Evolutionary conservation across 2,888 invertebrate genomes (phyloP).

Genomic region (Tenthredo notha): DNA sequence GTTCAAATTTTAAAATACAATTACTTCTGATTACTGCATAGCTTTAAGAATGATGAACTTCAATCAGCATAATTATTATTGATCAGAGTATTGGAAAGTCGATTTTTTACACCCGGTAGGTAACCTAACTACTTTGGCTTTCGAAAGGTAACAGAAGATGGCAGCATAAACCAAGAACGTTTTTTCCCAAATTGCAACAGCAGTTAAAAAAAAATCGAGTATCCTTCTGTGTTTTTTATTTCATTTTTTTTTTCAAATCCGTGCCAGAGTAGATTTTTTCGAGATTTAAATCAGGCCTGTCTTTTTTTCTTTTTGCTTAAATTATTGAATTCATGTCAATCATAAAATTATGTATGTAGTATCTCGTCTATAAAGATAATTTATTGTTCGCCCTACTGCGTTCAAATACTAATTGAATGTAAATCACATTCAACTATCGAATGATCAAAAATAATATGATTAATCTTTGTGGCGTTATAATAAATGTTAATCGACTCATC

Average conservation of each 20-base stretch:
- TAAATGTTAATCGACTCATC: not conserved
- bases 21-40: not conserved
- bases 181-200: not conserved
- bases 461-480: not conserved
- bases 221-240: not conserved
- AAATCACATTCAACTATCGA: not conserved
- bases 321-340: not conserved
- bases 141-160: slow-evolving; percentile 26
- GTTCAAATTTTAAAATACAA: not conserved
- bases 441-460: not conserved
- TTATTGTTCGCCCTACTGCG: not conserved
- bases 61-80: not conserved
- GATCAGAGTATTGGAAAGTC: not conserved
- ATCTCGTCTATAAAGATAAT: not conserved
- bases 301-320: not conserved
- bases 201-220: not conserved
- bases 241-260: not conserved
- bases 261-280: not conserved
- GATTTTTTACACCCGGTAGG: slow-evolving; percentile 28
- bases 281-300: not conserved
- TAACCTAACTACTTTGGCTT: not conserved
- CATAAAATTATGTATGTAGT: not conserved
- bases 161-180: slow-evolving; percentile 31
- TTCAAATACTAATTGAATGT: not conserved
- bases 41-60: not conserved